Percentiles rank a stretch among this genome's conserved stretches.
Evolutionary conservation across 2,888 invertebrate genomes (phyloP).

Genomic region (Ochlodes sylvanus): DNA sequence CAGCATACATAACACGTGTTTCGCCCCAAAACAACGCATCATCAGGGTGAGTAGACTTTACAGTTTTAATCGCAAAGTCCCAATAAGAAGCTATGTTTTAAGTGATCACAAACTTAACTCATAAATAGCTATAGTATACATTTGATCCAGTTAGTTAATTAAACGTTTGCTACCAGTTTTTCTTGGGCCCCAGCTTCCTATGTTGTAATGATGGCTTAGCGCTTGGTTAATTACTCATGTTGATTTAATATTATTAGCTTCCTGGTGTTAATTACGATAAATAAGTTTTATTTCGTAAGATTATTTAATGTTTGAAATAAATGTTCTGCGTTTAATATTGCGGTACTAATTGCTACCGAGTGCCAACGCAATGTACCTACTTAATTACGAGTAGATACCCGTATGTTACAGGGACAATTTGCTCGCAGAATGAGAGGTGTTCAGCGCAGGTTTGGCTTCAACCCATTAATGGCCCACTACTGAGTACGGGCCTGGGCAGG

Average conservation of each 20-base stretch:
- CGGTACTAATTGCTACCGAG: background rate
- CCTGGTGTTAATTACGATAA: slow-evolving; percentile 11
- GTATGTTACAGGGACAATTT: background rate
- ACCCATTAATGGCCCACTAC: no score
- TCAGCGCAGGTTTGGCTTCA: no score
- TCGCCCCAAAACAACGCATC: no score
- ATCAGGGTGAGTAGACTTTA: no score
- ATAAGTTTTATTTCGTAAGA: slow-evolving; percentile 1
- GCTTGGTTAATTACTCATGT: background rate
- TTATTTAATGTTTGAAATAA: background rate
- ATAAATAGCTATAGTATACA: background rate
- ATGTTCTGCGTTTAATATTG: background rate
- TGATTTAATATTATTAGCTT: slow-evolving; percentile 21
- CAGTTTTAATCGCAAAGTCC: no score
- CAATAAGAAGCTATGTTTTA: no score
- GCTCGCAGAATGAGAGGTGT: background rate
- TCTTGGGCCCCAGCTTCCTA: slow-evolving; percentile 5
- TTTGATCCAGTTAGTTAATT: slow-evolving; percentile 13
- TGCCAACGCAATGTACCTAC: background rate
- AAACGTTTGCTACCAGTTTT: slow-evolving; percentile 1
- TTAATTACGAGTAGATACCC: background rate
- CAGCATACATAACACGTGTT: no score
- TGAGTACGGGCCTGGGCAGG: no score
- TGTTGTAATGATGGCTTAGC: slow-evolving; percentile 2
- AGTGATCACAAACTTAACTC: background rate